Base-by-base conservation (phyloP, 2,888 invertebrate species). In the Drosophila parthenogenetica region DNA sequence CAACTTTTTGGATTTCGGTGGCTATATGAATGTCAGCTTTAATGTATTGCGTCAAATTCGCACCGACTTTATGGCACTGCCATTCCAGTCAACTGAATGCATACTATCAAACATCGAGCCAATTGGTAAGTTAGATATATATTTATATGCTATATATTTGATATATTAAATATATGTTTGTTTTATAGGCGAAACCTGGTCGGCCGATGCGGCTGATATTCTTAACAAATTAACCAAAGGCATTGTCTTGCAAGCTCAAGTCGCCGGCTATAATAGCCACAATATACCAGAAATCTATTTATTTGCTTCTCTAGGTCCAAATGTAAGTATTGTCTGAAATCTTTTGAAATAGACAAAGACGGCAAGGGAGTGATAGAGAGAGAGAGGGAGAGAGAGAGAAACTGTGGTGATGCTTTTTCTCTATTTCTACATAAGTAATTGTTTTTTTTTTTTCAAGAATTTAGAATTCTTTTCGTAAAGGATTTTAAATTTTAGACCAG, bases 41-140 rank as follows among this genome's bases (percentile, higher is more conserved):
- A 93, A 94, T 61, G 94, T 95, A 78, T 94, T 99, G 90, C 95
- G 97, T 90, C 98, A 99, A 93, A 98, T 99, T 81, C 95, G 98
- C 86, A 95, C 95, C 59, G 98, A 99, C 93, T 98, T 98, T 92
- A 96, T 98, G 94, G 94, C 95, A 65, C 94, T 99, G 92, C 99
- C 99, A 58, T 99, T 99, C 95, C 99, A 99, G 94, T 98, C 99
- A 64, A 96, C 97, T 51, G 99, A 99, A 93, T 98, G 98, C 91
- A 95, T 96, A 91, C 93, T 99, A 90, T 97, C 97, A n/a, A 96
- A 97, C 93, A 94, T 98, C 83, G 95, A 95, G 92, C 97, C 98
- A 62, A 93, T 94, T 63, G 95, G 97, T 95, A 92, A 92, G 91
- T 32, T 39, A 39, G 14, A 39, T 13, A 39, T 7, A 7, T 37